These are phyloP conservation scores for Monoplex corrugatus DNA, from an alignment of 2,888 invertebrate genomes.

Conservation along the genomic window DNA sequence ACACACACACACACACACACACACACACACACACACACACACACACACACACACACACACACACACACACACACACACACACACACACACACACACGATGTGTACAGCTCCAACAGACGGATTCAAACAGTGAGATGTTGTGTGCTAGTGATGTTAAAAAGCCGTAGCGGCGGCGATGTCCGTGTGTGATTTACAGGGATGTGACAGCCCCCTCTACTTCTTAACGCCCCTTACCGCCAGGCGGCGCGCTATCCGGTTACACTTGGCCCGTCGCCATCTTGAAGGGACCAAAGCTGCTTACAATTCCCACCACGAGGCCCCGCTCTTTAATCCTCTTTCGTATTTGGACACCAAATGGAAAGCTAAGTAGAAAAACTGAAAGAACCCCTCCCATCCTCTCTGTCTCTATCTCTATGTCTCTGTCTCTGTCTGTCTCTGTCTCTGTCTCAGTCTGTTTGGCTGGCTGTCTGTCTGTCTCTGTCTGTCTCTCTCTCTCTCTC, in stretches of 20 bases:
- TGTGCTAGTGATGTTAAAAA: too few species aligned
- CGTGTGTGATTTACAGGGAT: slow-evolving; percentile 1
- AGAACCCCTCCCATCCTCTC: background rate
- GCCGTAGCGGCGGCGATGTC: too few species aligned
- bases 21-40: too few species aligned
- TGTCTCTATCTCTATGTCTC: background rate
- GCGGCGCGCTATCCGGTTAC: slow-evolving; percentile 43
- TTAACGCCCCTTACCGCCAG: background rate
- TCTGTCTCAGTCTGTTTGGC: too few species aligned
- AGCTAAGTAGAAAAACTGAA: background rate
- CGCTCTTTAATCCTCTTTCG: slow-evolving; percentile 32
- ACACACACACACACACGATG: too few species aligned
- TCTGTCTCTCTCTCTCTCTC: background rate
- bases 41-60: too few species aligned
- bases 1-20: background rate
- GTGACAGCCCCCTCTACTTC: slow-evolving; percentile 6
- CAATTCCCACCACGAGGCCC: background rate
- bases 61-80: too few species aligned
- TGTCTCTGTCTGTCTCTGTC: background rate
- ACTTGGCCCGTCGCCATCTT: slow-evolving; percentile 44
- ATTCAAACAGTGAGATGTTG: too few species aligned
- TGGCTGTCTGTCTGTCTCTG: too few species aligned
- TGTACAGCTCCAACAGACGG: too few species aligned
- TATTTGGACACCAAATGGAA: background rate
- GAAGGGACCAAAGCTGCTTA: slow-evolving; percentile 30